Percentiles rank a stretch among this genome's conserved stretches.
These are phyloP conservation scores for Pollenia amentaria DNA, from an alignment of 2,888 invertebrate genomes.

Conservation along the genomic window DNA sequence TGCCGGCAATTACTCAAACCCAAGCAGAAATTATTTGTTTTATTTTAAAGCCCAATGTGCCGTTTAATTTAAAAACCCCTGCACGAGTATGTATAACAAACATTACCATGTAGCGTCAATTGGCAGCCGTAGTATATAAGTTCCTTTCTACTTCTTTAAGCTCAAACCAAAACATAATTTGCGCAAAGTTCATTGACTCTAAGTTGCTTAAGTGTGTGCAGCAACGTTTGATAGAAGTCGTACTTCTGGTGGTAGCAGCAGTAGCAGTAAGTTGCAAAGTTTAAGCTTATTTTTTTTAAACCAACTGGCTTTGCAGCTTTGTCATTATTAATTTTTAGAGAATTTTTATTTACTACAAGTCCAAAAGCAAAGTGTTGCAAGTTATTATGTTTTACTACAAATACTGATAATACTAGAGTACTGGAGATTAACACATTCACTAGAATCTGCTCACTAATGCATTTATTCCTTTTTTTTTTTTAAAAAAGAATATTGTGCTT, in stretches of 20 bases:
- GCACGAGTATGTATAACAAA: neutral
- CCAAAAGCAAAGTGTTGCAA: constrained; percentile 47
- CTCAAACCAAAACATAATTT: constrained; percentile 56
- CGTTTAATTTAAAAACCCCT: neutral
- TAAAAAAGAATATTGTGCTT: constrained; percentile 29
- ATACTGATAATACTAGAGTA: neutral
- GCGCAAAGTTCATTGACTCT: constrained; percentile 69
- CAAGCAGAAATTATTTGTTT: too few species aligned
- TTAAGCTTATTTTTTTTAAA: constrained; percentile 2
- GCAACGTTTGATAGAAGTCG: neutral
- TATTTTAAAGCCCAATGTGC: neutral
- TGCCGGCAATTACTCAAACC: too few species aligned
- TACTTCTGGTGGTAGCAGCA: neutral
- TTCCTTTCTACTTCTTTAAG: constrained; percentile 67
- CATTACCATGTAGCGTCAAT: constrained; percentile 15
- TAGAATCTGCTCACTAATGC: neutral
- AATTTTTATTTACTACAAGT: constrained; percentile 38
- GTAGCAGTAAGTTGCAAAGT: constrained; percentile 23
- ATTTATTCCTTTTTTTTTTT: neutral
- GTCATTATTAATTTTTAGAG: constrained; percentile 54
- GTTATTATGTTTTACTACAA: constrained; percentile 28
- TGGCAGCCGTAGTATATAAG: constrained; percentile 7
- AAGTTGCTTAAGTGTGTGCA: constrained; percentile 1
- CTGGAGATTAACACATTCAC: constrained; percentile 19
- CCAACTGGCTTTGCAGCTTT: constrained; percentile 64